Percentiles rank a stretch among this genome's conserved stretches.
Evolutionary conservation across 1,140 invertebrate genomes (phyloP).

Genomic region (Rhopalosiphum padi): DNA sequence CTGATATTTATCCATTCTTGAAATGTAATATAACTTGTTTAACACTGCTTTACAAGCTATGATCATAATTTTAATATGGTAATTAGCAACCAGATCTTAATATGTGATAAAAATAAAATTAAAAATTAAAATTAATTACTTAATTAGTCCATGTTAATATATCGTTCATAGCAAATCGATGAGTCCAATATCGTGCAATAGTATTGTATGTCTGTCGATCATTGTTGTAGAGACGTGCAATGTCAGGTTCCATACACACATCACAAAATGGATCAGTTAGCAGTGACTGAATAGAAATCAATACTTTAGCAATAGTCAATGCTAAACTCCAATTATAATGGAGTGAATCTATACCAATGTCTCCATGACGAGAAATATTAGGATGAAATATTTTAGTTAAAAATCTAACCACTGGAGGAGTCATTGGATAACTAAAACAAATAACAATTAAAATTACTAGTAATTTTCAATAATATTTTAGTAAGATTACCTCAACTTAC

Average conservation of each 20-base stretch:
- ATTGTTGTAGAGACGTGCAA: conserved; percentile 81
- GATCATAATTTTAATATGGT: background rate
- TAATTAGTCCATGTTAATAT: conserved; percentile 66
- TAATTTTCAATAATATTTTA: background rate
- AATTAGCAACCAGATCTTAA: background rate
- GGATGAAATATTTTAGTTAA: conserved; percentile 92
- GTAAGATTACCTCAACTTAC: conserved; percentile 63
- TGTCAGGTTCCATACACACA: conserved; percentile 89
- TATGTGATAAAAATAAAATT: background rate
- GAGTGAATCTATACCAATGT: conserved; percentile 94
- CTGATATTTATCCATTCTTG: background rate
- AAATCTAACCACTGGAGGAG: conserved; percentile 87
- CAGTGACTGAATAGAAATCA: conserved; percentile 89
- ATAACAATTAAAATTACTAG: conserved; percentile 9
- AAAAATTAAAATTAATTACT: conserved; percentile 60
- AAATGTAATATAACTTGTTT: background rate
- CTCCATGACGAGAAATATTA: conserved; percentile 94
- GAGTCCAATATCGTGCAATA: conserved; percentile 87
- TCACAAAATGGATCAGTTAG: conserved; percentile 91
- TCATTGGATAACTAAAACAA: conserved; percentile 83
- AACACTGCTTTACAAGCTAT: background rate
- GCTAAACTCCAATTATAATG: conserved; percentile 95
- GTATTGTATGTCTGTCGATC: conserved; percentile 80
- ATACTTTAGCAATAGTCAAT: conserved; percentile 87
- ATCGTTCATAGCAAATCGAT: conserved; percentile 92